Conservation (phyloP, 2,113 vertebrate species). For the Microtus montanus region DNA sequence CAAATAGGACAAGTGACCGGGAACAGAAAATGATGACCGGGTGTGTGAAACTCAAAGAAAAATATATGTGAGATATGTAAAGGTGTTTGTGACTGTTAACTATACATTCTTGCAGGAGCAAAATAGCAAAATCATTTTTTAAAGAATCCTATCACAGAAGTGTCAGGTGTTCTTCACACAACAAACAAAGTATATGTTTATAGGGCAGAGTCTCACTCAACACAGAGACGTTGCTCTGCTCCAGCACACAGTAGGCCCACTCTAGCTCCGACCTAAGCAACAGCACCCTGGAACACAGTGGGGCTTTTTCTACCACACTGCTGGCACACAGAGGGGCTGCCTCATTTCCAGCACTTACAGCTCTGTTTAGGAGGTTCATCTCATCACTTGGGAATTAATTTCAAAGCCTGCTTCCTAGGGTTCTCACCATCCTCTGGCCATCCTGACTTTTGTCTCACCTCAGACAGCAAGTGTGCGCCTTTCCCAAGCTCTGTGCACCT, state of each 20-base stretch:
- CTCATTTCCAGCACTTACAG: neutral
- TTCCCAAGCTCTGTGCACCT: neutral
- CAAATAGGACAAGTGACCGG: slow-evolving; percentile 17
- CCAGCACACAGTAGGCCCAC: neutral
- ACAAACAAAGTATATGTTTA: neutral
- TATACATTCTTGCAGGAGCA: neutral
- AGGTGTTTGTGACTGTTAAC: neutral
- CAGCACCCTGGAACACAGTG: no score
- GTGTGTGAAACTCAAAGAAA: slow-evolving; percentile 1
- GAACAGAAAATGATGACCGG: slow-evolving; percentile 17
- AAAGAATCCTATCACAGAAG: neutral
- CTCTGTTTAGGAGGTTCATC: neutral
- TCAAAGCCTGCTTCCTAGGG: neutral
- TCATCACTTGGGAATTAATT: neutral
- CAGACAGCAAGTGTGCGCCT: neutral
- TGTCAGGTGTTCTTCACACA: neutral
- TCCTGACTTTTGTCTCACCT: neutral
- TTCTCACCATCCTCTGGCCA: neutral
- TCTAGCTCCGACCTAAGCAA: neutral
- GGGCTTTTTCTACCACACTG: no score
- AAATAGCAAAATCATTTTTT: neutral
- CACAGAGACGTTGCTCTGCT: neutral
- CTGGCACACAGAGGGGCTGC: neutral
- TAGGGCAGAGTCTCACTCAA: neutral
- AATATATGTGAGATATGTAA: neutral